Evolutionary conservation across 2,113 vertebrate species (phyloP).

Genomic region (Amblyopsis rosae): DNA sequence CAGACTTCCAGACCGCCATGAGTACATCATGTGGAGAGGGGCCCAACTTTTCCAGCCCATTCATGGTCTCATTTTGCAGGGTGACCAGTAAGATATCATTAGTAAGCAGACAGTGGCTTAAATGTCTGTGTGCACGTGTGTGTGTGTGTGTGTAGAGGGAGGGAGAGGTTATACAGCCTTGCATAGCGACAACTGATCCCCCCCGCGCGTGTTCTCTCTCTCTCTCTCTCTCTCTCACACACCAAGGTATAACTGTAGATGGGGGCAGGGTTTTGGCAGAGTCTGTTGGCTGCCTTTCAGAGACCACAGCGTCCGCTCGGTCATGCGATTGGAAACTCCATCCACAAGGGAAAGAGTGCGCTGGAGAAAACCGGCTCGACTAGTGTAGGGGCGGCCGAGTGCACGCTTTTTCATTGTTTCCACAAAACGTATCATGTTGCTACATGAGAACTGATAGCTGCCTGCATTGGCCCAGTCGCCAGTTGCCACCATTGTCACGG

Average conservation of each 20-base stretch:
- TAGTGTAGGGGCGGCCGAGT: constrained; percentile 11
- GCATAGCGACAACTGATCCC: constrained; percentile 49
- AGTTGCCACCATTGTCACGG: neutral
- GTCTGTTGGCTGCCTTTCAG: constrained; percentile 52
- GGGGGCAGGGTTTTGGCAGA: constrained; percentile 17
- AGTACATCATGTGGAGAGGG: constrained; percentile 31
- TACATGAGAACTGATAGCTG: neutral
- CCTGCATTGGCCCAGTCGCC: neutral
- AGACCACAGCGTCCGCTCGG: constrained; percentile 49
- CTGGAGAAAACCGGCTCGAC: constrained; percentile 39
- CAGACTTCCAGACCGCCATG: constrained; percentile 16
- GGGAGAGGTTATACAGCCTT: constrained; percentile 24
- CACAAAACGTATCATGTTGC: neutral
- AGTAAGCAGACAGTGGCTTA: constrained; percentile 57
- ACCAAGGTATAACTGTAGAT: constrained; percentile 43
- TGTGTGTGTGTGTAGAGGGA: neutral
- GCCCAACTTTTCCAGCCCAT: constrained; percentile 78
- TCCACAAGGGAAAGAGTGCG: constrained; percentile 44
- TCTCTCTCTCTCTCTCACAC: no score
- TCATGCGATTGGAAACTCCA: constrained; percentile 79
- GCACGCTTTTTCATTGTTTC: neutral
- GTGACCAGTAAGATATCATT: constrained; percentile 54
- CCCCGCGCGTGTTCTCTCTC: constrained; percentile 4
- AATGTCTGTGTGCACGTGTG: constrained; percentile 7
- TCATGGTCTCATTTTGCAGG: constrained; percentile 80